Percentiles rank a stretch among this genome's conserved stretches.
These are phyloP conservation scores for Acholoe squamosa DNA, from an alignment of 2,888 invertebrate genomes.

Conservation along the genomic window DNA sequence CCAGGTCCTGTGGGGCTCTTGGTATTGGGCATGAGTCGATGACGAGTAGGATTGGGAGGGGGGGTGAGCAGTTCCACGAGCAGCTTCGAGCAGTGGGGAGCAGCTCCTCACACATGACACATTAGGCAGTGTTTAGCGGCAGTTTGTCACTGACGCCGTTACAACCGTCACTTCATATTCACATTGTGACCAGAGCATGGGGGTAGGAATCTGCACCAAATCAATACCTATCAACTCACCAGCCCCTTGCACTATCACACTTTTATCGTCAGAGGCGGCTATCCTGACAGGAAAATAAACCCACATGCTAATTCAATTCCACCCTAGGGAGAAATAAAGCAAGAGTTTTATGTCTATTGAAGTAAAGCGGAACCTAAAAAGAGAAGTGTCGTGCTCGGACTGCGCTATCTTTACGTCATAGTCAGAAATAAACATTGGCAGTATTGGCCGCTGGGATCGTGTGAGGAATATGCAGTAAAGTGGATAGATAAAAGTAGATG, in stretches of 20 bases:
- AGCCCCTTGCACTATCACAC: neutral
- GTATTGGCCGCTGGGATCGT: neutral
- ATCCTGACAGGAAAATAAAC: neutral
- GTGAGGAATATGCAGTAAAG: conserved; percentile 12
- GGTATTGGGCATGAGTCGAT: too few relatives aligned
- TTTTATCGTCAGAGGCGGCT: neutral
- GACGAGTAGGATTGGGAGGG: too few relatives aligned
- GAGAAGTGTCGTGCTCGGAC: neutral
- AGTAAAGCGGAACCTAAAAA: neutral
- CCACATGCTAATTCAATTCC: conserved; percentile 20
- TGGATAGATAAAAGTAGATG: neutral
- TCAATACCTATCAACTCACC: conserved; percentile 19
- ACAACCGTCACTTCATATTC: neutral
- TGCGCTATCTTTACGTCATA: too few relatives aligned
- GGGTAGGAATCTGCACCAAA: neutral
- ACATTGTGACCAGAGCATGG: neutral
- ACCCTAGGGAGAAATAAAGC: neutral
- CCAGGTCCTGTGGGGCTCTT: too few relatives aligned
- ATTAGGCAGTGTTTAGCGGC: neutral
- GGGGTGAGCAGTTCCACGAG: too few relatives aligned
- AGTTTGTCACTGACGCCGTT: conserved; percentile 19
- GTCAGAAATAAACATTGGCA: neutral
- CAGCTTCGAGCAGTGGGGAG: too few relatives aligned
- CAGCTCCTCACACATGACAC: too few relatives aligned
- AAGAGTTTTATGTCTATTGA: neutral